Percentiles rank a stretch among this genome's conserved stretches.
Evolutionary conservation across 2,797 vertebrate species (phyloP).

Genomic region (Chaunax sp.): DNA sequence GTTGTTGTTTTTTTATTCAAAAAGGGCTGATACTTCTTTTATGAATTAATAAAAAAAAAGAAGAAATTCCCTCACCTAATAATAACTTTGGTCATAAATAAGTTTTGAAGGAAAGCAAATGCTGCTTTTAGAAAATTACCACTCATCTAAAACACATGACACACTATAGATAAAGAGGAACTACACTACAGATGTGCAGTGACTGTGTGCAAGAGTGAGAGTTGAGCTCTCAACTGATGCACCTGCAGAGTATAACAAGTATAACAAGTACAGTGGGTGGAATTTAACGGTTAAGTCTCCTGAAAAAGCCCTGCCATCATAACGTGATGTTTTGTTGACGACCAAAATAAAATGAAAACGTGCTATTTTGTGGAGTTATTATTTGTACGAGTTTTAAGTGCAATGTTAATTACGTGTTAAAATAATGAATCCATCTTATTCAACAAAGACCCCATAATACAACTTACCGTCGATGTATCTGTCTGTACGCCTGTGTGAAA

Average conservation of each 20-base stretch:
- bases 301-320: not conserved
- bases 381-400: constrained; percentile 8
- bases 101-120: no score
- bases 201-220: not conserved
- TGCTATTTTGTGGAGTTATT: constrained; percentile 4
- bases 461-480: no score
- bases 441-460: not conserved
- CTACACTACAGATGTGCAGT: not conserved
- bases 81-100: not conserved
- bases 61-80: constrained; percentile 21
- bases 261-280: no score
- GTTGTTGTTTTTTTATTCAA: constrained; percentile 41
- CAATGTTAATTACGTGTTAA: constrained; percentile 5
- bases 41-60: constrained; percentile 34
- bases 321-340: constrained; percentile 5
- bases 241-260: not conserved
- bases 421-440: not conserved
- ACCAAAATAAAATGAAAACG: not conserved
- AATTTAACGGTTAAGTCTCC: no score
- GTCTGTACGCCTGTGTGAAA: not conserved
- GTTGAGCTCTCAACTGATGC: constrained; percentile 14
- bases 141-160: constrained; percentile 22
- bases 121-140: no score
- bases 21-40: constrained; percentile 77
- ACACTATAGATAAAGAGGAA: constrained; percentile 10